phyloP scores from a whole-genome alignment of 2,113 vertebrate genomes.

The Leptocoma aspasia region DNA sequence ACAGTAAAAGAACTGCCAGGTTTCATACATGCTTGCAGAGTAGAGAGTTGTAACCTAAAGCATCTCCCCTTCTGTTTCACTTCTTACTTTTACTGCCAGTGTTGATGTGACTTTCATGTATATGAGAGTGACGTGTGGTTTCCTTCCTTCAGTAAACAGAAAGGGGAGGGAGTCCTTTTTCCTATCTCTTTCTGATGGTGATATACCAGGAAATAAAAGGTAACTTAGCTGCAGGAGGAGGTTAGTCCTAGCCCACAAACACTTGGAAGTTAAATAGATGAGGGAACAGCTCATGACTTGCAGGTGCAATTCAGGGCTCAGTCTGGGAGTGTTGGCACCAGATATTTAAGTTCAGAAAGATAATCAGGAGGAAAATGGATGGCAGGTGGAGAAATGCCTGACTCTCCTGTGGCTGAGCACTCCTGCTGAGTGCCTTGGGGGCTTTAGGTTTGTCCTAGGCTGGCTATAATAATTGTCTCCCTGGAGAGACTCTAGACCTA shows the following conservation, averaged over 20 bases:
- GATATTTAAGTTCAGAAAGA: background rate
- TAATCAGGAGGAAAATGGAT: background rate
- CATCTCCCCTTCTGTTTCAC: background rate
- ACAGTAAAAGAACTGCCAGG: background rate
- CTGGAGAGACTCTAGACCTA: background rate
- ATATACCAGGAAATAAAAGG: background rate
- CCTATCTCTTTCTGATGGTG: background rate
- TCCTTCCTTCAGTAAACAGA: background rate
- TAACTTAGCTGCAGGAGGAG: background rate
- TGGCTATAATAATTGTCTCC: background rate
- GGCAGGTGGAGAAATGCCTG: background rate
- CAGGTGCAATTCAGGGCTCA: background rate
- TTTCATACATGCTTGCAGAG: background rate
- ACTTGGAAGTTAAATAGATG: background rate
- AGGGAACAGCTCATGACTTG: background rate
- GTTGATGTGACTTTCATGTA: background rate
- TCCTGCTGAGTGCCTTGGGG: background rate
- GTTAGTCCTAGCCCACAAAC: background rate
- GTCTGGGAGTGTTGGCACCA: background rate
- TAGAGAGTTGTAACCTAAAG: background rate
- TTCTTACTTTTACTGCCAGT: background rate
- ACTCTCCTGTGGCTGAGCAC: background rate
- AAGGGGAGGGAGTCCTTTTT: background rate
- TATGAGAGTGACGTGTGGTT: fast-evolving
- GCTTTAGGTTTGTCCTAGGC: background rate